A percentile compares a stretch with the other conserved stretches of the same genome.
Conservation (phyloP, 1,140 invertebrate species). For the Drosophila bipectinata region DNA sequence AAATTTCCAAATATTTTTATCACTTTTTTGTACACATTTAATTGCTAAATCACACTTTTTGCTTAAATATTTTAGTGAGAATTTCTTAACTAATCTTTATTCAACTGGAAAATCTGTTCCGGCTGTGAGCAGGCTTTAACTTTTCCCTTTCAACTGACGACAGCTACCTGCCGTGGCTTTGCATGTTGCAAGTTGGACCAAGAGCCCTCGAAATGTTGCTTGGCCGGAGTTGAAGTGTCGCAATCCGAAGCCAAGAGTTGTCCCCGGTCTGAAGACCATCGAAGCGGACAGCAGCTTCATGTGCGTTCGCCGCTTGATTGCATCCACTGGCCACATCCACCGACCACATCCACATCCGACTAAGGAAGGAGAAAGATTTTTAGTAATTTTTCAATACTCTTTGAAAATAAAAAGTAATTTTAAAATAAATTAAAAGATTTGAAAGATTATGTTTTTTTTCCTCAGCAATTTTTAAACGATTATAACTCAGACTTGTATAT, state of each 20-base stretch:
- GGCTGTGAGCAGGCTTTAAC: slow-evolving; percentile 38
- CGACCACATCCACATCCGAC: slow-evolving; percentile 37
- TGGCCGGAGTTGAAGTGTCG: slow-evolving; percentile 60
- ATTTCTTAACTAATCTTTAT: slow-evolving; percentile 50
- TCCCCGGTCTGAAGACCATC: slow-evolving; percentile 51
- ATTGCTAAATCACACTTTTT: slow-evolving; percentile 1
- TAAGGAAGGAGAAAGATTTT: slow-evolving; percentile 25
- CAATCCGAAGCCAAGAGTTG: slow-evolving; percentile 44
- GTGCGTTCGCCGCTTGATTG: slow-evolving; percentile 62
- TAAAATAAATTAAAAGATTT: no score
- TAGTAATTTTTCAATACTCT: slow-evolving; percentile 22
- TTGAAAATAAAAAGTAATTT: not conserved
- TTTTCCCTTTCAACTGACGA: slow-evolving; percentile 32
- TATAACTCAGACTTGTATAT: not conserved
- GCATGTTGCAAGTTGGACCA: slow-evolving; percentile 39
- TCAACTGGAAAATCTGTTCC: slow-evolving; percentile 61
- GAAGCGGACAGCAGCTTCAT: slow-evolving; percentile 63
- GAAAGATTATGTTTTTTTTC: no score
- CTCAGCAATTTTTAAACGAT: no score
- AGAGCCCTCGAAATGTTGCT: slow-evolving; percentile 43
- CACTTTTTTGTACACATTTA: not conserved
- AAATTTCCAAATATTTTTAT: not conserved
- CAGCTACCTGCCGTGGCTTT: slow-evolving; percentile 14
- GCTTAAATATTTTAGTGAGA: slow-evolving; percentile 9
- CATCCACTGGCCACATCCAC: slow-evolving; percentile 40